Percentiles rank a stretch among this genome's conserved stretches.
These are phyloP conservation scores for Ichneumon xanthorius DNA, from an alignment of 2,888 invertebrate genomes.

Conservation along the genomic window DNA sequence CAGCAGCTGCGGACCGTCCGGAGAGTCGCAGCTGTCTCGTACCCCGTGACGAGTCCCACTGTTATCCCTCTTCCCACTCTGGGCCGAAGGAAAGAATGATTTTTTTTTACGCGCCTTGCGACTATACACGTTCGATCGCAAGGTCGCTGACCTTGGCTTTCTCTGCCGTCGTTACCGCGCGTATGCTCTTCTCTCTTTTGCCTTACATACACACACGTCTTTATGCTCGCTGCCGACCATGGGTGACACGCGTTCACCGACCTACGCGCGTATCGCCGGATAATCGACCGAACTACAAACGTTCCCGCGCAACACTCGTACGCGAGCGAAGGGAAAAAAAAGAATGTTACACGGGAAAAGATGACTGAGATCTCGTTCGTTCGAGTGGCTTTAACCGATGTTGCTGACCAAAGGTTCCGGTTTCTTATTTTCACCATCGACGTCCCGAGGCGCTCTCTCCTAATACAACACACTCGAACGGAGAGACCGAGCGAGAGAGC, in stretches of 20 bases:
- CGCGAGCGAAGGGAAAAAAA: neutral
- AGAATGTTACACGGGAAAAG: conserved; percentile 28
- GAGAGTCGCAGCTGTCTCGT: conserved; percentile 58
- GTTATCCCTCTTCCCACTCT: conserved; percentile 28
- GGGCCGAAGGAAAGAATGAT: conserved; percentile 51
- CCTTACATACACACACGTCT: conserved; percentile 54
- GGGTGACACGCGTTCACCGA: conserved; percentile 61
- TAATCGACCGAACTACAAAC: conserved; percentile 27
- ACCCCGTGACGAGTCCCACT: conserved; percentile 53
- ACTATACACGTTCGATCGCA: conserved; percentile 41
- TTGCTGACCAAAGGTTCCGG: conserved; percentile 62
- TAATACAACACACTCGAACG: conserved; percentile 60
- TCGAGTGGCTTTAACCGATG: conserved; percentile 13
- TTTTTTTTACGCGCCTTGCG: conserved; percentile 39
- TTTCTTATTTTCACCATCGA: conserved; percentile 63
- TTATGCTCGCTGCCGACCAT: neutral
- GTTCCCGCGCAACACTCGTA: neutral
- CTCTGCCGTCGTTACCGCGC: conserved; percentile 61
- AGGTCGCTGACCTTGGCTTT: conserved; percentile 71
- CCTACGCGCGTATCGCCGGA: conserved; percentile 35
- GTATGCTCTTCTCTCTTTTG: conserved; percentile 64
- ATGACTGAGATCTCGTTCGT: conserved; percentile 52
- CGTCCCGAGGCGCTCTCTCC: conserved; percentile 61
- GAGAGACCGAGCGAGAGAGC: conserved; percentile 14
- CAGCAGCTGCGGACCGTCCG: conserved; percentile 35